A percentile compares a stretch with the other conserved stretches of the same genome.
Evolutionary conservation across 2,113 vertebrate genomes (phyloP).

Genomic region (Pagrus major): DNA sequence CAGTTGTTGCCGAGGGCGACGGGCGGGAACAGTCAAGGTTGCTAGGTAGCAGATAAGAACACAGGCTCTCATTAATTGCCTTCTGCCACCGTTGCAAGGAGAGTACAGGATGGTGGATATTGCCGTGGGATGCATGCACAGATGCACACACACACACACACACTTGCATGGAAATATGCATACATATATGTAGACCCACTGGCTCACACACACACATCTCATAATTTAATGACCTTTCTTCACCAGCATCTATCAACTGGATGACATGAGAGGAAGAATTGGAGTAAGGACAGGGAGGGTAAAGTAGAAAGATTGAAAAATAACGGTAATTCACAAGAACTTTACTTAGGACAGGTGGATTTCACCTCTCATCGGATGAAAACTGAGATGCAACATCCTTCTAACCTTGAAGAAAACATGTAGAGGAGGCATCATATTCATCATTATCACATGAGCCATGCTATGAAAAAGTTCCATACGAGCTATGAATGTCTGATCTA

Average conservation of each 20-base stretch:
- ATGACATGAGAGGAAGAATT: neutral
- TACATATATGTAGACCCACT: neutral
- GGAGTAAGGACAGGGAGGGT: neutral
- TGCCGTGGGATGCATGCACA: constrained; percentile 30
- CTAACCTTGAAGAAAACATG: neutral
- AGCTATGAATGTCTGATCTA: neutral
- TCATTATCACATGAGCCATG: neutral
- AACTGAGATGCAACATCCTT: neutral
- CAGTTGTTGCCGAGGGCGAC: constrained; percentile 53
- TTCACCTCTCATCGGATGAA: neutral
- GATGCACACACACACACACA: constrained; percentile 7
- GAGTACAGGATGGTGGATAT: constrained; percentile 26
- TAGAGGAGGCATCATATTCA: neutral
- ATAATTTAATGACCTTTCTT: constrained; percentile 30
- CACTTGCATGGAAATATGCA: too few species aligned
- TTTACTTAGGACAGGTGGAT: too few species aligned
- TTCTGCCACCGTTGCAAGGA: constrained; percentile 40
- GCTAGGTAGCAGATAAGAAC: constrained; percentile 73
- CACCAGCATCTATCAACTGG: constrained; percentile 19
- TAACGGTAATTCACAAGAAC: neutral
- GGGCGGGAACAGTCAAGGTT: constrained; percentile 68
- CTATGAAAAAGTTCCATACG: neutral
- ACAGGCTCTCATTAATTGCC: constrained; percentile 66
- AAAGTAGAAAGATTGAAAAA: neutral
- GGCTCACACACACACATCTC: neutral